Evolutionary conservation across 2,888 invertebrate species (phyloP).

Genomic region (Catonia carolina): DNA sequence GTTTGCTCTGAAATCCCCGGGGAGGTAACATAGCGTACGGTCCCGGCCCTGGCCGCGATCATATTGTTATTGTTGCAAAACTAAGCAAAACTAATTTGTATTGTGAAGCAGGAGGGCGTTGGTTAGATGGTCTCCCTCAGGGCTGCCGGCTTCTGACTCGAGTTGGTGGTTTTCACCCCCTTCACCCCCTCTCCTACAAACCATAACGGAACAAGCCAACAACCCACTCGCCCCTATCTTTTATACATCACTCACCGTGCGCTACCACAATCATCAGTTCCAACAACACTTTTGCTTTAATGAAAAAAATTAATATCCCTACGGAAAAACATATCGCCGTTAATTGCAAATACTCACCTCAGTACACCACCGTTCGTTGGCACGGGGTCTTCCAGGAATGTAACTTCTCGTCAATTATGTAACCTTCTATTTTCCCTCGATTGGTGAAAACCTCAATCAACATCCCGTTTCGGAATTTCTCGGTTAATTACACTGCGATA

Average conservation of each 20-base stretch:
- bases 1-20: slow-evolving; percentile 10
- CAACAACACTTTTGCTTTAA: slow-evolving; percentile 9
- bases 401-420: no score
- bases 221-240: neutral
- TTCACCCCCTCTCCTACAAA: neutral
- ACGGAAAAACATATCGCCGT: no score
- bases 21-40: neutral
- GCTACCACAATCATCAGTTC: neutral
- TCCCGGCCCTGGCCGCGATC: slow-evolving; percentile 3
- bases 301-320: no score
- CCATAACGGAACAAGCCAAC: neutral
- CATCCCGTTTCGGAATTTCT: no score
- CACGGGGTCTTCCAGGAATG: no score
- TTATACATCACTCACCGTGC: no score
- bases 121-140: slow-evolving; percentile 6
- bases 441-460: no score
- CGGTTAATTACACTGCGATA: no score
- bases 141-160: slow-evolving; percentile 5
- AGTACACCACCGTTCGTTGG: no score
- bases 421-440: no score
- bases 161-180: slow-evolving; percentile 10
- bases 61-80: slow-evolving; percentile 25
- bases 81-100: slow-evolving; percentile 29
- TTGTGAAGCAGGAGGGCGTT: slow-evolving; percentile 11
- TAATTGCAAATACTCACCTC: no score